Percentiles rank a stretch among this genome's conserved stretches.
Conservation (phyloP, 2,888 invertebrate species). For the Platerodrilus igneus region DNA sequence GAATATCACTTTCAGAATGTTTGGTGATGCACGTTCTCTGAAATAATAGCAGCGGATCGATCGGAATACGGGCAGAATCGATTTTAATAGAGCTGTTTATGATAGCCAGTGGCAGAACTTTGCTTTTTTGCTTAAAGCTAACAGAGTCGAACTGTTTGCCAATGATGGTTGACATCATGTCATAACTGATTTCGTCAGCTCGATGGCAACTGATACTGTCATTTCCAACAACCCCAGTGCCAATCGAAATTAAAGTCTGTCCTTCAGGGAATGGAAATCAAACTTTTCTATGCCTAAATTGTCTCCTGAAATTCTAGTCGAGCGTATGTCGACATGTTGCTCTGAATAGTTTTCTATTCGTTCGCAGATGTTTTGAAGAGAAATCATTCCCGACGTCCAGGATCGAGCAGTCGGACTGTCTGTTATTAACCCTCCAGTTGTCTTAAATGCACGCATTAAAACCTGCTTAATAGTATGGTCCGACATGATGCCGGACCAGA, state of each 20-base stretch:
- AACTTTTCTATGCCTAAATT: slow-evolving; percentile 9
- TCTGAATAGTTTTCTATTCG: slow-evolving; percentile 12
- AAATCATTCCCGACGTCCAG: slow-evolving; percentile 7
- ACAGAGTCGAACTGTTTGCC: not conserved
- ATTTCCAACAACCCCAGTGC: not conserved
- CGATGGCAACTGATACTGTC: not conserved
- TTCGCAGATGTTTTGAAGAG: slow-evolving; percentile 6
- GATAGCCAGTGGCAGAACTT: not conserved
- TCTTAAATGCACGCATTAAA: slow-evolving; percentile 4
- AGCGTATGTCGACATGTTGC: slow-evolving; percentile 13
- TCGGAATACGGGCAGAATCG: not conserved
- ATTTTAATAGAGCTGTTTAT: not conserved
- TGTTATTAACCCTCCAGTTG: slow-evolving; percentile 2
- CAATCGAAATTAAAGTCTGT: slow-evolving; percentile 1
- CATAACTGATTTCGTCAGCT: too few relatives aligned
- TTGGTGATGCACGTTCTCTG: slow-evolving; percentile 2
- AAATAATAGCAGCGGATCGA: slow-evolving; percentile 5
- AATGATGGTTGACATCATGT: not conserved
- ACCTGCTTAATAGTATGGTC: slow-evolving; percentile 36
- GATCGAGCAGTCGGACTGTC: slow-evolving; percentile 6
- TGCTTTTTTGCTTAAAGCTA: not conserved
- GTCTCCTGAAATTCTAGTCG: slow-evolving; percentile 13
- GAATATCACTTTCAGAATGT: too few relatives aligned
- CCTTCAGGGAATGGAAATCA: not conserved
- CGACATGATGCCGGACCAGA: slow-evolving; percentile 29